phyloP scores from a whole-genome alignment of 2,888 invertebrate genomes.

The Gandaritis pyraliata region DNA sequence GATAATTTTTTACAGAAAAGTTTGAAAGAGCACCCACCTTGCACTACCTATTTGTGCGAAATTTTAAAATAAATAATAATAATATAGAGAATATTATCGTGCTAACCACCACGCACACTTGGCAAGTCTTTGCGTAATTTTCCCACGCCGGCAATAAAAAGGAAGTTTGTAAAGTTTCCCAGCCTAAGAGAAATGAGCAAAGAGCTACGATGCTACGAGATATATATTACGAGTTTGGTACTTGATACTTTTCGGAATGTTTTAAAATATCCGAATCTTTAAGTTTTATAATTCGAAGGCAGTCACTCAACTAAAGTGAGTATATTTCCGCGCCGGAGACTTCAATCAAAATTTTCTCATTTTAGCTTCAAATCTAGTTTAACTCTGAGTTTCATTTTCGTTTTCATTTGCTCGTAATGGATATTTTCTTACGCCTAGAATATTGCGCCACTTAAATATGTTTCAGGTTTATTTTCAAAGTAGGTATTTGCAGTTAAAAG shows the following conservation, averaged over 20 bases:
- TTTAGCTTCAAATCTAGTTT: conserved; percentile 18
- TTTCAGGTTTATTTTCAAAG: too few relatives aligned
- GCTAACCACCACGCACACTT: conserved; percentile 8
- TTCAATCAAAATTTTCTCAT: conserved; percentile 24
- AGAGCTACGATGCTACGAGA: too few relatives aligned
- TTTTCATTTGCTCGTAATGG: conserved; percentile 6
- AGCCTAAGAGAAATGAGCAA: conserved; percentile 14
- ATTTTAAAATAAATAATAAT: too few relatives aligned
- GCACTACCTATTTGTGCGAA: too few relatives aligned
- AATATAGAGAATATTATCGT: neutral
- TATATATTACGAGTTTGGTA: too few relatives aligned
- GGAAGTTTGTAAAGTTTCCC: conserved; percentile 17
- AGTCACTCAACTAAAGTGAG: conserved; percentile 1
- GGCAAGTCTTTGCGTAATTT: conserved; percentile 21
- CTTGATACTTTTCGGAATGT: too few relatives aligned
- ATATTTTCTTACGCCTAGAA: neutral
- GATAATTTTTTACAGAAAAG: too few relatives aligned
- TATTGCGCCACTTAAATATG: neutral
- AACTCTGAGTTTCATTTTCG: conserved; percentile 11
- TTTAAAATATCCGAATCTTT: too few relatives aligned
- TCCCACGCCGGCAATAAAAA: conserved; percentile 22
- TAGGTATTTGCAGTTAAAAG: too few relatives aligned
- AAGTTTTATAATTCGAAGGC: neutral
- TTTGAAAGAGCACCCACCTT: too few relatives aligned
- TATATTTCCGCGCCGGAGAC: neutral